These are phyloP conservation scores for Porites cylindrica DNA, from an alignment of 92 coral and sea anemone species.

Conservation along the genomic window DNA sequence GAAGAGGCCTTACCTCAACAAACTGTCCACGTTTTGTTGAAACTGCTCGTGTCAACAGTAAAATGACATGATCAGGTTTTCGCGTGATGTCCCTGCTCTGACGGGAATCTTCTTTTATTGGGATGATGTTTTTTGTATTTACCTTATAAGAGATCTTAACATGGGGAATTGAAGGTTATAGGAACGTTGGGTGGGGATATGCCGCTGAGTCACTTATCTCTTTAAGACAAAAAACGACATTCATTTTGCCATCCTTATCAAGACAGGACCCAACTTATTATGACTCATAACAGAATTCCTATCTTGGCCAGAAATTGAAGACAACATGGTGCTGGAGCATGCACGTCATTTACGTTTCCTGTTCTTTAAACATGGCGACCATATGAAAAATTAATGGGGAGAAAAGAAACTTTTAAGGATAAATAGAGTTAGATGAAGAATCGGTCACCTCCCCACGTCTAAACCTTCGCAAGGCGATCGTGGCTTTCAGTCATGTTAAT, in stretches of 20 bases:
- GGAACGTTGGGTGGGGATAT: too few relatives aligned
- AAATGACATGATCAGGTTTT: neutral
- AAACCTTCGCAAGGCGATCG: neutral
- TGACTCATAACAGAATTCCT: too few relatives aligned
- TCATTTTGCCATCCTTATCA: too few relatives aligned
- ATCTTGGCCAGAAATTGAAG: too few relatives aligned
- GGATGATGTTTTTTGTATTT: too few relatives aligned
- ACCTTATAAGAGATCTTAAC: too few relatives aligned
- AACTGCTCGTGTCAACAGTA: slow-evolving; percentile 43
- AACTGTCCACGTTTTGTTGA: slow-evolving; percentile 39
- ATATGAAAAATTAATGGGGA: neutral
- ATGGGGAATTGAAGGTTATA: too few relatives aligned
- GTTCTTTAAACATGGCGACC: slow-evolving; percentile 5
- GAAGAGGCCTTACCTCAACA: slow-evolving; percentile 48
- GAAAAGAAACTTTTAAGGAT: neutral
- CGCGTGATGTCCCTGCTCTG: neutral
- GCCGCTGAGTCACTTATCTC: too few relatives aligned
- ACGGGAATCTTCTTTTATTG: too few relatives aligned
- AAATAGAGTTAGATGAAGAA: neutral
- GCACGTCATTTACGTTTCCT: neutral
- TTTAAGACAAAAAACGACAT: too few relatives aligned
- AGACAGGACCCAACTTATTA: too few relatives aligned
- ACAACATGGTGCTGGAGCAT: neutral
- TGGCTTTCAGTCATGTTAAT: neutral
- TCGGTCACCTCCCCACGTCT: neutral